phyloP scores from a whole-genome alignment of 2,113 vertebrate species.

The Dicerorhinus sumatrensis region DNA sequence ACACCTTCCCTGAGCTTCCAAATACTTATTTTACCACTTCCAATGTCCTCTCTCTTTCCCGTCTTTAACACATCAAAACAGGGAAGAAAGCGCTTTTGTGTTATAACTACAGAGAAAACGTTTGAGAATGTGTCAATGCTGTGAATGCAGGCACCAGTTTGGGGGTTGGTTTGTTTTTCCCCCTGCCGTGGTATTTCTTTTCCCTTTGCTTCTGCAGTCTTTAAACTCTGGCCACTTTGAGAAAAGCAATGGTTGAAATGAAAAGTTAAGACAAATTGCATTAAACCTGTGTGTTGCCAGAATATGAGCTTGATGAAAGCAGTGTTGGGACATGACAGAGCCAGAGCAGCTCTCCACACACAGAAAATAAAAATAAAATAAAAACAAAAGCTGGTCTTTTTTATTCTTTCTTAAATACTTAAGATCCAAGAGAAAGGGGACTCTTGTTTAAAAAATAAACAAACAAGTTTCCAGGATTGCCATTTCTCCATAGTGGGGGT shows the following conservation, averaged over 20 bases:
- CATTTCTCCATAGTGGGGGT: background rate
- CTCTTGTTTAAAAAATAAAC: slow-evolving; percentile 42
- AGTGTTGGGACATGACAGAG: background rate
- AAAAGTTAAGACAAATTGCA: slow-evolving; percentile 60
- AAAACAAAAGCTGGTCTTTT: background rate
- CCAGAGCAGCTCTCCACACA: background rate
- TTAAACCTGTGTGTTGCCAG: slow-evolving; percentile 26
- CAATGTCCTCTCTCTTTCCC: slow-evolving; percentile 68
- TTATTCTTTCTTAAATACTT: slow-evolving; percentile 31
- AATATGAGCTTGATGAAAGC: slow-evolving; percentile 52
- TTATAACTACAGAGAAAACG: slow-evolving; percentile 70
- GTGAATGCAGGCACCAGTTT: slow-evolving; percentile 58
- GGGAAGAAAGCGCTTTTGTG: slow-evolving; percentile 43
- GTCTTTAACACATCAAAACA: slow-evolving; percentile 67
- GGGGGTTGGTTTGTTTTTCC: slow-evolving; percentile 76
- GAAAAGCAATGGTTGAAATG: slow-evolving; percentile 60
- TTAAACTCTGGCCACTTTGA: slow-evolving; percentile 75
- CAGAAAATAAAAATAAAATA: slow-evolving; percentile 56
- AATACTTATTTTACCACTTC: slow-evolving; percentile 39
- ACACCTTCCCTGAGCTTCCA: slow-evolving; percentile 60
- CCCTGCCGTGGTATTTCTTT: slow-evolving; percentile 73
- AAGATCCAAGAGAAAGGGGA: slow-evolving; percentile 55
- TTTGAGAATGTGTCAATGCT: slow-evolving; percentile 65
- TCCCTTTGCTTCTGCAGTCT: slow-evolving; percentile 53
- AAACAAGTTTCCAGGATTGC: slow-evolving; percentile 50